These are phyloP conservation scores for Cephalotes varians DNA, from an alignment of 2,888 invertebrate genomes.

Conservation along the genomic window DNA sequence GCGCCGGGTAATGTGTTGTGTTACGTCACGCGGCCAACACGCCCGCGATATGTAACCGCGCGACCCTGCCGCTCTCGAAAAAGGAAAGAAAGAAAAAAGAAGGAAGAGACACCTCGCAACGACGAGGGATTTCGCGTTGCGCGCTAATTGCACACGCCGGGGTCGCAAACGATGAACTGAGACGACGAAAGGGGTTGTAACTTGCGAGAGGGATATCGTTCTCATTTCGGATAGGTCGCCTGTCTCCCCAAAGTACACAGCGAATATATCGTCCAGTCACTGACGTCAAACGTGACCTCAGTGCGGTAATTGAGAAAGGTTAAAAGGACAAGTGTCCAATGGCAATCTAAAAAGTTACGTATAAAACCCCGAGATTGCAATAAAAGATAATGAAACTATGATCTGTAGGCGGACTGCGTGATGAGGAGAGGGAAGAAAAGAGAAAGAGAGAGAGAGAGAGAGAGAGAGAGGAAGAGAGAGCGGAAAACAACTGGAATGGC, in stretches of 20 bases:
- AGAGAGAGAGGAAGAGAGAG: background rate
- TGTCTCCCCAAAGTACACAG: background rate
- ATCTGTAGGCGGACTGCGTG: background rate
- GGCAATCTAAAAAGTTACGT: slow-evolving; percentile 33
- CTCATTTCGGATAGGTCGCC: background rate
- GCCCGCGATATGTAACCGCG: slow-evolving; percentile 38
- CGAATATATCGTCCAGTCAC: background rate
- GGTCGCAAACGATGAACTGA: background rate
- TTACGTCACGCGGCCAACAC: slow-evolving; percentile 47
- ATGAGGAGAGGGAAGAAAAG: background rate
- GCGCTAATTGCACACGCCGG: background rate
- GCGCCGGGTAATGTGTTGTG: slow-evolving; percentile 23
- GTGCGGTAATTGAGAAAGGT: slow-evolving; percentile 25
- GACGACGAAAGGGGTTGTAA: background rate
- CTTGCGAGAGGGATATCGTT: background rate
- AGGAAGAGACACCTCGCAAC: background rate
- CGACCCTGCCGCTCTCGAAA: slow-evolving; percentile 23
- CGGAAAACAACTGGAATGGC: background rate
- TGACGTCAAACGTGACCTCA: slow-evolving; percentile 48
- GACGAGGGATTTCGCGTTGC: background rate
- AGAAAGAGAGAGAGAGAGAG: background rate
- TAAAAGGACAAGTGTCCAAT: slow-evolving; percentile 40
- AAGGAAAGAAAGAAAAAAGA: background rate
- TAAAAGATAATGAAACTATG: background rate
- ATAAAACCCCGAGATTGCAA: background rate